These are phyloP conservation scores for Characodon lateralis DNA, from an alignment of 2,797 vertebrate genomes.

Conservation along the genomic window DNA sequence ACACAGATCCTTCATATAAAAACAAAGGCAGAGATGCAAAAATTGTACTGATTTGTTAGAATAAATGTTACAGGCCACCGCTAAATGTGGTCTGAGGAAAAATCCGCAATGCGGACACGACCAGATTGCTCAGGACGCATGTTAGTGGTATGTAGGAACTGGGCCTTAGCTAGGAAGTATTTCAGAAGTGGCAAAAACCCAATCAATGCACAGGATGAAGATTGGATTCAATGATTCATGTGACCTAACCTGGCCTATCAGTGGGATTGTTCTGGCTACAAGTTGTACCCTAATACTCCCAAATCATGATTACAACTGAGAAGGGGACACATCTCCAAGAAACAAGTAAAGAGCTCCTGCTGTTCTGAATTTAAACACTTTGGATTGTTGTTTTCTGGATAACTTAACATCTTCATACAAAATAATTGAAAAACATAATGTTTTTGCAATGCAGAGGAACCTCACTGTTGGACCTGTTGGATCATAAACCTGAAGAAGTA, in stretches of 20 bases:
- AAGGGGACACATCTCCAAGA: neutral
- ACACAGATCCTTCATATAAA: neutral
- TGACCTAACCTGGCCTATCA: neutral
- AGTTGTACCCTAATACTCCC: neutral
- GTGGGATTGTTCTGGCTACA: neutral
- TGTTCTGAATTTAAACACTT: neutral
- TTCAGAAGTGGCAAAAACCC: neutral
- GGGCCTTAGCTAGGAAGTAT: neutral
- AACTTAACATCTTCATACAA: neutral
- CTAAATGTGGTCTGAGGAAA: neutral
- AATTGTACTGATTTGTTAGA: neutral
- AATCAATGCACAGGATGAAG: neutral
- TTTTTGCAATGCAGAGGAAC: neutral
- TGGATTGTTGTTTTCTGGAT: neutral
- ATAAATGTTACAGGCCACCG: neutral
- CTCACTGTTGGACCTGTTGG: too few relatives aligned
- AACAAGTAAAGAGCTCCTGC: neutral
- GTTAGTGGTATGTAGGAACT: neutral
- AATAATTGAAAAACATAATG: neutral
- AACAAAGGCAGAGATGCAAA: neutral
- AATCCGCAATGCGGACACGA: neutral
- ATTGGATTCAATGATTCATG: neutral
- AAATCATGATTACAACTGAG: neutral
- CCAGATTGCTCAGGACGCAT: neutral
- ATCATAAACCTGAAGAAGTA: too few relatives aligned